Base-by-base conservation (phyloP, 2,888 invertebrate genomes). In the Rhogogaster chlorosoma region DNA sequence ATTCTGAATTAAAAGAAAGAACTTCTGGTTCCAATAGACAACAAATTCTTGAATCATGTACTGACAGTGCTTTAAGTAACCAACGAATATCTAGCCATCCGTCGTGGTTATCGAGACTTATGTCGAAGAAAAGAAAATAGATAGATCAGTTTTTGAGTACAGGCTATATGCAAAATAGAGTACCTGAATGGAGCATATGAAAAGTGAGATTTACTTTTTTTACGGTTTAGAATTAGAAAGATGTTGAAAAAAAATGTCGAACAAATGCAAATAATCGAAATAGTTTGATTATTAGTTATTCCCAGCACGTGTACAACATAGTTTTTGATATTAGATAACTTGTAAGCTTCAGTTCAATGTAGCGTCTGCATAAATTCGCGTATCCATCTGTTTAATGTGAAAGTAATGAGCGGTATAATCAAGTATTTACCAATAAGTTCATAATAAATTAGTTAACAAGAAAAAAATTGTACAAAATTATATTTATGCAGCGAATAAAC, bases 401-500 rank as follows among this genome's bases (percentile, higher is more conserved):
- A 32, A 70, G 15, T 70, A 36, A 38, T 36, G n/a, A 70, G n/a
- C 32, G n/a, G 9, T 36, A 18, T 32, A n/a, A 70, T 36, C 36
- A 36, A 73, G 29, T 73, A 38, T 42, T 42, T 73, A 70, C 10
- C 9, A 15, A 38, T 42, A 26, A 49, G n/a, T 29, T 15, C 5
- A 38, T 15, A 38, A 29, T n/a, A 61, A 80, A 61, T 61, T 4
- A 80, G 10, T 57, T 29, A 6, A 38, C 38, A n/a, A 80, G 4
- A 32, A 80, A 61, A 15, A 61, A 80, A 57, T 80, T 80, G 45
- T 83, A 83, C 64, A 45, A 83, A 83, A 42, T 83, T 64, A 67
- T 45, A 67, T 83, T 83, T 83, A 9, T 32, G 32, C 45, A 70
- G 45, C 15, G 29, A 83, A 83, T 67, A 67, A 83, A 83, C 67